Conservation (phyloP, 2,888 invertebrate genomes). For the Eilema sororculum region DNA sequence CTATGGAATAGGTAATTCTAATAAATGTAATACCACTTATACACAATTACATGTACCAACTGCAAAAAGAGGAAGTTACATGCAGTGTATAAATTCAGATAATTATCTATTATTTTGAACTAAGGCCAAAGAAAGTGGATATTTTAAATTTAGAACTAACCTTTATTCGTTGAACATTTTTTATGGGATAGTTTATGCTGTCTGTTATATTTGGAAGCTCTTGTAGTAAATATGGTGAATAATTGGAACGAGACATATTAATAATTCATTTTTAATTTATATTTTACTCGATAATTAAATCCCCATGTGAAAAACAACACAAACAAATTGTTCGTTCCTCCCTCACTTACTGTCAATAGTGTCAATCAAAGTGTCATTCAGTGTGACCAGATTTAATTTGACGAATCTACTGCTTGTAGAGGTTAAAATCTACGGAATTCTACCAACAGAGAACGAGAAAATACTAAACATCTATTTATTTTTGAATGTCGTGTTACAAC, state of each 20-base stretch:
- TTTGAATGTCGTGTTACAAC: too few species aligned
- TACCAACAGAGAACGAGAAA: too few species aligned
- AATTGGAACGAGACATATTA: conserved; percentile 72
- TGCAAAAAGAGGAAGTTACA: not conserved
- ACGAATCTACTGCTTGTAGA: too few species aligned
- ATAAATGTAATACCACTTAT: not conserved
- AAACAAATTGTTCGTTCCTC: conserved; percentile 12
- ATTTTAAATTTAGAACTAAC: conserved; percentile 73
- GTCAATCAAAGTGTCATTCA: not conserved
- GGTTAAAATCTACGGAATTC: too few species aligned
- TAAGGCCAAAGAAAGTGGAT: conserved; percentile 58
- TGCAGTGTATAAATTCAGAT: conserved; percentile 11
- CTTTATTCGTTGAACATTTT: conserved; percentile 91
- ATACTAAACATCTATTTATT: too few species aligned
- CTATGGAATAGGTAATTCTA: not conserved
- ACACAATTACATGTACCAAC: not conserved
- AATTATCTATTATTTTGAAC: conserved; percentile 54
- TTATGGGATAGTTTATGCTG: conserved; percentile 87
- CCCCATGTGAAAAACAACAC: conserved; percentile 11
- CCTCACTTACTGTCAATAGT: too few species aligned
- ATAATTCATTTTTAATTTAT: conserved; percentile 49
- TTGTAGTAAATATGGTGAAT: conserved; percentile 82
- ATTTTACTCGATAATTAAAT: conserved; percentile 21
- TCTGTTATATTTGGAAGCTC: conserved; percentile 88
- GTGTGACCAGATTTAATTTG: too few species aligned